Percentiles rank a stretch among this genome's conserved stretches.
Evolutionary conservation across 1,140 invertebrate species (phyloP).

Genomic region (Lineus longissimus): DNA sequence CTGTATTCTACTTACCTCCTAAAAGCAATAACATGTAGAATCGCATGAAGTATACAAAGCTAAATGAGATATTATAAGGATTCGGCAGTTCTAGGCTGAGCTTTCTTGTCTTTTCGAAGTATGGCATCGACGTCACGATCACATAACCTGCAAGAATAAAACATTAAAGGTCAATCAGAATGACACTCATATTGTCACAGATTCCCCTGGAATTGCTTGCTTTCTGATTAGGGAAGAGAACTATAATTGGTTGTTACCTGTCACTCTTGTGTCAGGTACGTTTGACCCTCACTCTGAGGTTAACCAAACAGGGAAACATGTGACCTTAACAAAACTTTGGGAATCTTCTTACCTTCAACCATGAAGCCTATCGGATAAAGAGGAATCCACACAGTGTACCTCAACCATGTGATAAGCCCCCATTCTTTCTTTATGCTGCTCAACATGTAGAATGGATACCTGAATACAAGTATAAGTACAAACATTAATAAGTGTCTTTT

Average conservation of each 20-base stretch:
- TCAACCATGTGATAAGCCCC: constrained; percentile 79
- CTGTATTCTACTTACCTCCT: constrained; percentile 56
- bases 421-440: constrained; percentile 73
- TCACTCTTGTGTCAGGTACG: too few relatives aligned
- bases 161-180: constrained; percentile 12
- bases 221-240: too few relatives aligned
- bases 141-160: constrained; percentile 55
- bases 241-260: too few relatives aligned
- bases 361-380: constrained; percentile 85
- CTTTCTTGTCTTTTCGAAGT: constrained; percentile 78
- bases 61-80: constrained; percentile 78
- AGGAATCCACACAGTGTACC: constrained; percentile 89
- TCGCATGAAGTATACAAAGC: constrained; percentile 75
- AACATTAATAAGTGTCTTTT: too few relatives aligned
- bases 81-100: constrained; percentile 80
- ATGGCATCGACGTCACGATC: constrained; percentile 67
- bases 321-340: neutral
- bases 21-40: constrained; percentile 74
- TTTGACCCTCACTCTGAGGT: too few relatives aligned
- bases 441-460: constrained; percentile 88
- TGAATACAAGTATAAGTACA: too few relatives aligned
- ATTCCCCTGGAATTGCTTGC: too few relatives aligned
- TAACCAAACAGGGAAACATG: too few relatives aligned
- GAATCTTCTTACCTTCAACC: constrained; percentile 69
- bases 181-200: too few relatives aligned